Percentiles rank a stretch among this genome's conserved stretches.
Evolutionary conservation across 1,140 invertebrate genomes (phyloP).

Genomic region (Patella vulgata): DNA sequence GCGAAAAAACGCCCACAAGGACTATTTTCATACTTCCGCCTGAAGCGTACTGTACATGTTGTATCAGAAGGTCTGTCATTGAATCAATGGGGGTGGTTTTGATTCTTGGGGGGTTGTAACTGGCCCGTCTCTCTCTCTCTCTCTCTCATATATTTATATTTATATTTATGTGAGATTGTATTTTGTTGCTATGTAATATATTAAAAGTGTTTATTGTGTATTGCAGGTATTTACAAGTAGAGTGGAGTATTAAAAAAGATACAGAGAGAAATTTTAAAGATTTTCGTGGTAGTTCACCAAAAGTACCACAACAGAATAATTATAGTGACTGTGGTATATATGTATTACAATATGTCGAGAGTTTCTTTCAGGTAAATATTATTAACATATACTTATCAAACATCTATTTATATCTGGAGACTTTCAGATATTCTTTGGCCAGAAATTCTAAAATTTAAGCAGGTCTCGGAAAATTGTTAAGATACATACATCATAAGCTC

Average conservation of each 20-base stretch:
- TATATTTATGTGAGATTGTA: constrained; percentile 2
- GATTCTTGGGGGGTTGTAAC: neutral
- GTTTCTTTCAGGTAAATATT: constrained; percentile 79
- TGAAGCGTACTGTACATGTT: too few relatives aligned
- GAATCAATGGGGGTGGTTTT: neutral
- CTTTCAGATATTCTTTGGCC: neutral
- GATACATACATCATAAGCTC: too few relatives aligned
- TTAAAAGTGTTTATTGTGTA: too few relatives aligned
- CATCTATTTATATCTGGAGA: neutral
- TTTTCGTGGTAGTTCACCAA: constrained; percentile 77
- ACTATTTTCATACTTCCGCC: too few relatives aligned
- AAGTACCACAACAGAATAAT: constrained; percentile 96
- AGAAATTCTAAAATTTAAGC: too few relatives aligned
- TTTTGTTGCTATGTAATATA: too few relatives aligned
- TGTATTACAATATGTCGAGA: constrained; percentile 94
- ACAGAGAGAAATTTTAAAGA: constrained; percentile 61
- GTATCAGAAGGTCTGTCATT: too few relatives aligned
- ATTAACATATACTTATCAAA: neutral
- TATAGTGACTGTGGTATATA: constrained; percentile 97
- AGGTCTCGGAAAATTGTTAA: neutral
- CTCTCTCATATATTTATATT: neutral
- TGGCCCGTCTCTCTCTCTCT: neutral
- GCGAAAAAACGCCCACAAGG: too few relatives aligned
- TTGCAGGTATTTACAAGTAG: constrained; percentile 81
- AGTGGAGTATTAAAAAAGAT: constrained; percentile 83